Percentiles rank a stretch among this genome's conserved stretches.
Evolutionary conservation across 2,888 invertebrate species (phyloP).

Genomic region (Drosophila paranaensis): DNA sequence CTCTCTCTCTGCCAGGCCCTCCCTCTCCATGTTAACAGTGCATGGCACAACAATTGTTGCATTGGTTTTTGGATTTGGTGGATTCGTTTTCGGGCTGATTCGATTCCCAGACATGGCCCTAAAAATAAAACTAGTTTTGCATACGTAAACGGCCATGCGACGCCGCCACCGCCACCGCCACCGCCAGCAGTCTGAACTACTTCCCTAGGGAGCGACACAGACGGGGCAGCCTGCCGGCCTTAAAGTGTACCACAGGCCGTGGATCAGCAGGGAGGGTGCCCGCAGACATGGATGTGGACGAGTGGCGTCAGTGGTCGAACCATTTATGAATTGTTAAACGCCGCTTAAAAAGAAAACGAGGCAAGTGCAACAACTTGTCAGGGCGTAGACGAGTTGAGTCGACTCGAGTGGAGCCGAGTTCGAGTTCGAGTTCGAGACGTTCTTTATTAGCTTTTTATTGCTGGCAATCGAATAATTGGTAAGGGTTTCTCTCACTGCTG

Average conservation of each 20-base stretch:
- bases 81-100: constrained; percentile 59
- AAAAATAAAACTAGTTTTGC: constrained; percentile 79
- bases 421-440: constrained; percentile 31
- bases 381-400: constrained; percentile 14
- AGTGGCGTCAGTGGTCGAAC: constrained; percentile 75
- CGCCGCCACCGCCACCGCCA: constrained; percentile 14
- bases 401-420: neutral
- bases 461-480: constrained; percentile 70
- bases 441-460: constrained; percentile 80
- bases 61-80: constrained; percentile 62
- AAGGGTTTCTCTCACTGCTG: constrained; percentile 52
- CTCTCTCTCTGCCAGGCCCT: no score
- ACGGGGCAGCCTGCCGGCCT: constrained; percentile 35
- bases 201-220: constrained; percentile 66
- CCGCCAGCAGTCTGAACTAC: constrained; percentile 71
- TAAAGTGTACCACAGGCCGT: constrained; percentile 62
- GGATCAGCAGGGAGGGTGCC: constrained; percentile 5
- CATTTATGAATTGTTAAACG: constrained; percentile 80
- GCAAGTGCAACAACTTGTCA: constrained; percentile 71
- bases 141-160: constrained; percentile 67
- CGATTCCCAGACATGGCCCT: constrained; percentile 79
- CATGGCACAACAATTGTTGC: constrained; percentile 59
- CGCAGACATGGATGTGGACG: constrained; percentile 53
- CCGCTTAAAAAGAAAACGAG: constrained; percentile 44
- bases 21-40: neutral